Percentiles rank a stretch among this genome's conserved stretches.
These are phyloP conservation scores for Nansenia antarctica DNA, from an alignment of 2,113 vertebrate species.

Conservation along the genomic window DNA sequence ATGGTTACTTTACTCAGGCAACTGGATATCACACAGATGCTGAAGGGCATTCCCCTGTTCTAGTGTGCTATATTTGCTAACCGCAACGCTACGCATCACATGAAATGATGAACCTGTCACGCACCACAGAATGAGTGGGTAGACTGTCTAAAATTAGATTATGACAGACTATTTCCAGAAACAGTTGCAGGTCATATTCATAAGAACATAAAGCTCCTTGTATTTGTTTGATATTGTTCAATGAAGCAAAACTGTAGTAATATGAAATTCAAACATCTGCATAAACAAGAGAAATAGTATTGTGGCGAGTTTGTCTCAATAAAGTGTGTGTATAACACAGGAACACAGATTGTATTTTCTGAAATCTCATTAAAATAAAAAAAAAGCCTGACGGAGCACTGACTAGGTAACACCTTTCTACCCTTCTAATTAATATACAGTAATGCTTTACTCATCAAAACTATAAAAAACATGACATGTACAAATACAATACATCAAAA, in stretches of 20 bases:
- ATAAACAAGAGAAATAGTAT: background rate
- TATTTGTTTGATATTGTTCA: background rate
- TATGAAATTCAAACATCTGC: background rate
- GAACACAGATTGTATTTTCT: too few relatives aligned
- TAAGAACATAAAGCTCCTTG: background rate
- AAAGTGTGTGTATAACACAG: too few relatives aligned
- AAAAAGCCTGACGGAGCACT: too few relatives aligned
- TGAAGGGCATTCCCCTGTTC: conserved; percentile 57
- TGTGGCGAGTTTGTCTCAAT: too few relatives aligned
- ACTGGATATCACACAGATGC: conserved; percentile 5
- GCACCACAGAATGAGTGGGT: conserved; percentile 58
- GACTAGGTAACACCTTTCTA: too few relatives aligned
- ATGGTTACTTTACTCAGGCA: background rate
- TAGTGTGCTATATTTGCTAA: conserved; percentile 53
- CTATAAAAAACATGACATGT: too few relatives aligned
- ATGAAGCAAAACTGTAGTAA: background rate
- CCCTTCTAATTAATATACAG: too few relatives aligned
- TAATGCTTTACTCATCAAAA: too few relatives aligned
- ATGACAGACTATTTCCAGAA: conserved; percentile 57
- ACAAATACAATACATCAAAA: too few relatives aligned
- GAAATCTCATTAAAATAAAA: too few relatives aligned
- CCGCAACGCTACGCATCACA: conserved; percentile 60
- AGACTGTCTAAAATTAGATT: conserved; percentile 62
- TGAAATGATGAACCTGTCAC: conserved; percentile 65
- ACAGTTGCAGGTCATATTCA: conserved; percentile 16